phyloP scores from a whole-genome alignment of 2,797 vertebrate species.

The Acanthopagrus latus region DNA sequence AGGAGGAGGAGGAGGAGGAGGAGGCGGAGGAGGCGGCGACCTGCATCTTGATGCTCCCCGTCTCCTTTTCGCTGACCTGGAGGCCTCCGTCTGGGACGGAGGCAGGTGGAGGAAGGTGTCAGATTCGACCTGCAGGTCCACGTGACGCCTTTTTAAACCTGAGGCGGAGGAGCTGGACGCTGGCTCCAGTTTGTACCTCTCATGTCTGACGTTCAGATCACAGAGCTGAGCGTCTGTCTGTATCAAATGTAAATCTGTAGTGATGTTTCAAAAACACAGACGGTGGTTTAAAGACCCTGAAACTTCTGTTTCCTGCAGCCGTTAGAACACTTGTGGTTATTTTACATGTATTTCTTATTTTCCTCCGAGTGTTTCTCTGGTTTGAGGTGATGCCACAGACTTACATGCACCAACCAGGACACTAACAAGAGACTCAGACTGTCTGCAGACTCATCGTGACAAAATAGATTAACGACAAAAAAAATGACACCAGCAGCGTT shows the following conservation, averaged over 20 bases:
- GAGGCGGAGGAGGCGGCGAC: too few relatives aligned
- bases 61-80: slow-evolving; percentile 18
- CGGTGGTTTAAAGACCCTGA: neutral
- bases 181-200: slow-evolving; percentile 7
- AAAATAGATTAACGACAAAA: too few relatives aligned
- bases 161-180: slow-evolving; percentile 12
- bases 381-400: neutral
- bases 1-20: slow-evolving; percentile 10
- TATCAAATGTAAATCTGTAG: slow-evolving; percentile 6
- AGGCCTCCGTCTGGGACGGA: slow-evolving; percentile 29
- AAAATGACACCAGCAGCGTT: too few relatives aligned
- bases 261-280: slow-evolving; percentile 1
- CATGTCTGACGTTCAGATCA: neutral
- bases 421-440: too few relatives aligned
- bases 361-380: neutral
- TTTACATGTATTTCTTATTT: neutral
- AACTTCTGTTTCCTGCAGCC: neutral
- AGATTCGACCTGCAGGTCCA: slow-evolving; percentile 8
- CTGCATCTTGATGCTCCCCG: neutral
- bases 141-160: neutral
- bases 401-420: neutral
- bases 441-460: too few relatives aligned
- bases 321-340: too few relatives aligned
- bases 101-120: slow-evolving; percentile 1
- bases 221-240: slow-evolving; percentile 9